Percentiles rank a stretch among this genome's conserved stretches.
These are phyloP conservation scores for Brachionus sp. DNA, from an alignment of 1,140 invertebrate species.

Conservation along the genomic window DNA sequence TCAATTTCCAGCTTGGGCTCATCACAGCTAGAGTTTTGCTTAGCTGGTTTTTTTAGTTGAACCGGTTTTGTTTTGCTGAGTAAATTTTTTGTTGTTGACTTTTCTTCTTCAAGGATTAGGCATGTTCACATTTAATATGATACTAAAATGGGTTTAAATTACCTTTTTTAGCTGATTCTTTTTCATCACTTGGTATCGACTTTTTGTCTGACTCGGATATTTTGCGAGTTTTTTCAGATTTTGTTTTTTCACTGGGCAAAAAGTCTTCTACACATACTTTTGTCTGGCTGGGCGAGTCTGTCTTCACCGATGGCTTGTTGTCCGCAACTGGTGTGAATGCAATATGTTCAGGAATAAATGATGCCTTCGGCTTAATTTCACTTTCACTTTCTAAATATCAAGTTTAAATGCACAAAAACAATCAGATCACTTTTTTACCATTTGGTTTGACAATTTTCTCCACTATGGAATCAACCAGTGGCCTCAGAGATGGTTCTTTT, in stretches of 20 bases:
- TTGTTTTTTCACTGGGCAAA: not conserved
- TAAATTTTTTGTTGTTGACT: not conserved
- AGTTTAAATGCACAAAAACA: not conserved
- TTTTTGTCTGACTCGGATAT: slow-evolving; percentile 6
- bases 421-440: not conserved
- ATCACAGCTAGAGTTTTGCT: not conserved
- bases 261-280: slow-evolving; percentile 38
- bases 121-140: not conserved
- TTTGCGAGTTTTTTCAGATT: not conserved
- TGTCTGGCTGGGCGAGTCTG: not conserved
- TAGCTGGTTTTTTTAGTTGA: not conserved
- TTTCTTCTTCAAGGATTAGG: not conserved
- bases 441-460: slow-evolving; percentile 11
- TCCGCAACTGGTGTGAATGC: not conserved
- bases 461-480: not conserved
- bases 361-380: not conserved
- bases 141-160: not conserved
- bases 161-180: not conserved
- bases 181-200: not conserved
- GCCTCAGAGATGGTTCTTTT: not conserved
- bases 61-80: not conserved
- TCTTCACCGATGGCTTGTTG: not conserved
- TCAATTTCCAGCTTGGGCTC: slow-evolving; percentile 17
- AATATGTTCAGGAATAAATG: slow-evolving; percentile 6
- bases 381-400: not conserved